Conservation (phyloP, 2,888 invertebrate genomes). For the Matsumyia berberina region DNA sequence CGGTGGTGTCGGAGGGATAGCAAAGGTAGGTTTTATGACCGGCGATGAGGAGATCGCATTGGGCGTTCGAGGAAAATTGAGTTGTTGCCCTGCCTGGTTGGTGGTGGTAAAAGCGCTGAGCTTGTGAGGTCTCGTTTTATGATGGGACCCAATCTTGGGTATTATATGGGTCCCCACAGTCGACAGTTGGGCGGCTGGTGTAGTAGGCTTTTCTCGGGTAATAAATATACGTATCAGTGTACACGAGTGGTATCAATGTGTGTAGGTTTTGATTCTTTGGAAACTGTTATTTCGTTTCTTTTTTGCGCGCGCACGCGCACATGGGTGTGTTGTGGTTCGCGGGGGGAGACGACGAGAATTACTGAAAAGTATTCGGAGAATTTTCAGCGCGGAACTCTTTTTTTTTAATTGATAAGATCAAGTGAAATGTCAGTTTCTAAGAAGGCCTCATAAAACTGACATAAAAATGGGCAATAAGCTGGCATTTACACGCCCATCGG, state of each 20-base stretch:
- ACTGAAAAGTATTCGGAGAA: conserved; percentile 57
- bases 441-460: conserved; percentile 36
- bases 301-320: conserved; percentile 14
- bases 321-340: conserved; percentile 31
- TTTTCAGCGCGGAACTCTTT: conserved; percentile 31
- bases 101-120: conserved; percentile 66
- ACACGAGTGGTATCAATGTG: not conserved
- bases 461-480: conserved; percentile 6
- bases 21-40: conserved; percentile 58
- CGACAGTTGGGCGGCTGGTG: conserved; percentile 53
- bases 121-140: conserved; percentile 74
- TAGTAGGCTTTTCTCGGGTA: conserved; percentile 67
- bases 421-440: conserved; percentile 38
- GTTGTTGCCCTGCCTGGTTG: conserved; percentile 66
- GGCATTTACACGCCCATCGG: conserved; percentile 10
- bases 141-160: conserved; percentile 69
- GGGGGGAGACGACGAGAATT: conserved; percentile 49
- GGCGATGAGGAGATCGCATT: conserved; percentile 41
- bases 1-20: conserved; percentile 46
- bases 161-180: conserved; percentile 50
- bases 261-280: conserved; percentile 50
- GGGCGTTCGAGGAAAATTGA: conserved; percentile 70
- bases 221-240: conserved; percentile 48
- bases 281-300: conserved; percentile 41
- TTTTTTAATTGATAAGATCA: conserved; percentile 68